Percentiles rank a stretch among this genome's conserved stretches.
Evolutionary conservation across 1,140 invertebrate species (phyloP).

Genomic region (Coenobita brevimanus): DNA sequence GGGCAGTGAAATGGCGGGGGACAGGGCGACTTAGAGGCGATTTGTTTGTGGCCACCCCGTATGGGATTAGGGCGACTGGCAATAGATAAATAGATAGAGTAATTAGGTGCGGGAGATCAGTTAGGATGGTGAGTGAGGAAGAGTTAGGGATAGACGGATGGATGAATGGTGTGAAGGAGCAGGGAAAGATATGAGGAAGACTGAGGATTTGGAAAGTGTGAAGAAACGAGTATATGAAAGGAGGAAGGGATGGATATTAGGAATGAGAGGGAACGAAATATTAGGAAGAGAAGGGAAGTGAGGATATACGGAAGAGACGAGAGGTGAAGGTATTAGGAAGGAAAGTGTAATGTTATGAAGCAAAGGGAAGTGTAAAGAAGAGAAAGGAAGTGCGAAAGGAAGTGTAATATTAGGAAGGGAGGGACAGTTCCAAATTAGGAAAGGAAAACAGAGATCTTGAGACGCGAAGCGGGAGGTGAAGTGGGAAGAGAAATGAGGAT

Average conservation of each 20-base stretch:
- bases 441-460: too few species aligned
- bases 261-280: not conserved
- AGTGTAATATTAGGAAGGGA: not conserved
- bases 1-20: too few species aligned
- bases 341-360: not conserved
- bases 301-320: not conserved
- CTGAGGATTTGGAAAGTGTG: not conserved
- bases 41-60: too few species aligned
- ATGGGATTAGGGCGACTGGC: too few species aligned
- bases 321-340: not conserved
- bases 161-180: not conserved
- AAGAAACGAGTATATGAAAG: not conserved
- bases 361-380: not conserved
- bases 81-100: too few species aligned
- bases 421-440: too few species aligned
- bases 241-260: not conserved
- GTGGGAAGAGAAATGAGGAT: too few species aligned
- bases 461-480: too few species aligned
- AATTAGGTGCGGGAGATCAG: too few species aligned
- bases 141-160: not conserved
- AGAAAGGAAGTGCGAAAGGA: too few species aligned
- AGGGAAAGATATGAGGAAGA: not conserved
- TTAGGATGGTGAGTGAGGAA: not conserved
- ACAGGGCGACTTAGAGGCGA: too few species aligned
- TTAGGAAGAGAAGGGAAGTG: not conserved